Conservation (phyloP, 53 echinoderm and acorn worm species). For the Crossaster papposus region DNA sequence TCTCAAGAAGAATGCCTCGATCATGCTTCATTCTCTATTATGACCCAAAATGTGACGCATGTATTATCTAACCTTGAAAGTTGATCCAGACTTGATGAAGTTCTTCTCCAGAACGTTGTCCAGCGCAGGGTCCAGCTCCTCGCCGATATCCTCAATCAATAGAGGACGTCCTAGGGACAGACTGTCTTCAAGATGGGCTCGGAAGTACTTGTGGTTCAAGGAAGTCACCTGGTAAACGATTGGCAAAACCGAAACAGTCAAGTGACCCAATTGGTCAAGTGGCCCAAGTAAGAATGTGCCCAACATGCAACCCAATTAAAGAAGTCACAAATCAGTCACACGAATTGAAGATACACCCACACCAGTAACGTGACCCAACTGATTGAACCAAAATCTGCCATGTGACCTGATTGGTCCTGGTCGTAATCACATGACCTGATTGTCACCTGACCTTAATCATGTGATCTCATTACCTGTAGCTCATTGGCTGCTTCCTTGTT, state of each 20-base stretch:
- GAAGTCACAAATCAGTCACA: neutral
- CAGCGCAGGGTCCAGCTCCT: conserved; percentile 92
- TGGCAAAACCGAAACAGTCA: neutral
- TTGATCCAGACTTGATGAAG: conserved; percentile 97
- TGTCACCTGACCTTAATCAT: neutral
- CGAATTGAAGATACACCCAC: neutral
- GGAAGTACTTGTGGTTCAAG: conserved; percentile 97
- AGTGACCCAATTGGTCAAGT: neutral
- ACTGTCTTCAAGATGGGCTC: conserved; percentile 95
- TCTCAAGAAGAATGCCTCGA: too few relatives aligned
- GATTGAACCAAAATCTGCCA: too few relatives aligned
- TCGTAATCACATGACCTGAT: neutral
- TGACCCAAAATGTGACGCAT: neutral
- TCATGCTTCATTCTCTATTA: too few relatives aligned
- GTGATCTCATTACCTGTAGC: conserved; percentile 55
- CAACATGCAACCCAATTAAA: neutral
- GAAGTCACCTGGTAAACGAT: conserved; percentile 71
- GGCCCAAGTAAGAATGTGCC: neutral
- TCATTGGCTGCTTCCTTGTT: conserved; percentile 86
- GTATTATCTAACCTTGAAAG: conserved; percentile 75
- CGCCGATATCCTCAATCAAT: conserved; percentile 83
- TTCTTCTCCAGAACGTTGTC: conserved; percentile 99
- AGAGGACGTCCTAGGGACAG: conserved; percentile 97
- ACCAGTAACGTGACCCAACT: neutral
- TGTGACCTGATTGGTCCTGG: neutral